Base-by-base conservation (phyloP, 2,113 vertebrate species). In the Heterocephalus glaber region DNA sequence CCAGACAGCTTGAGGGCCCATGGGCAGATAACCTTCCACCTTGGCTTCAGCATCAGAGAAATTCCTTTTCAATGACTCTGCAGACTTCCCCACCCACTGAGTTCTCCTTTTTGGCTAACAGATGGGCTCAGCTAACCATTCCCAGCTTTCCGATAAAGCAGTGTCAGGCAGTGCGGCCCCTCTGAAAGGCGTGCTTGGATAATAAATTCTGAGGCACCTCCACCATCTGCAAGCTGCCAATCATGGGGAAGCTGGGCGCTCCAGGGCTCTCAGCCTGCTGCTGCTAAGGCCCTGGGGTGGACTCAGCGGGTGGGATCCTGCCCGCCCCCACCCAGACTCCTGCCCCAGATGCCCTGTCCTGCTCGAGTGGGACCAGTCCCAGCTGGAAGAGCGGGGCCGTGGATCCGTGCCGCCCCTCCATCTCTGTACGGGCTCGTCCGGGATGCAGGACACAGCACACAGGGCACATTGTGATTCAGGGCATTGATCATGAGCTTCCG, bases 151-250 rank as follows among this genome's bases (percentile, higher is more conserved):
- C 1, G 95, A 97, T 92, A 81, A 94, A 90, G 65, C 22, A 38
- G 8, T 94, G 81, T 74, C 95, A 96, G 89, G 97, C 96, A 74
- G 86, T 2, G 85, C 17, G 24, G 87, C 77, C 92, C 77, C 95
- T 90, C 70, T 3, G 92, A 35, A 38, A 87, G 95, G 96, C 82
- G 0, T n/a, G 19, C 86, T 90, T 44, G 87, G 35, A 92, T 97
- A 97, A 97, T 97, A 89, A 93, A 95, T 79, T 92, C 94, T 52
- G 41, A 77, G 77, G 95, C 91, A 70, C 86, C 96, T 90, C 66
- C 54, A 47, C 96, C 96, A 96, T 97, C 97, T 97, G 96, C 82
- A 76, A 61, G 49, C 97, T 92, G 86, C 94, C 95, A 95, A 74
- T 63, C 96, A 96, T 3, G 3, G 95, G 94, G 74, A 86, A n/a